phyloP scores from a whole-genome alignment of 2,113 vertebrate genomes.

The Opisthocomus hoazin region DNA sequence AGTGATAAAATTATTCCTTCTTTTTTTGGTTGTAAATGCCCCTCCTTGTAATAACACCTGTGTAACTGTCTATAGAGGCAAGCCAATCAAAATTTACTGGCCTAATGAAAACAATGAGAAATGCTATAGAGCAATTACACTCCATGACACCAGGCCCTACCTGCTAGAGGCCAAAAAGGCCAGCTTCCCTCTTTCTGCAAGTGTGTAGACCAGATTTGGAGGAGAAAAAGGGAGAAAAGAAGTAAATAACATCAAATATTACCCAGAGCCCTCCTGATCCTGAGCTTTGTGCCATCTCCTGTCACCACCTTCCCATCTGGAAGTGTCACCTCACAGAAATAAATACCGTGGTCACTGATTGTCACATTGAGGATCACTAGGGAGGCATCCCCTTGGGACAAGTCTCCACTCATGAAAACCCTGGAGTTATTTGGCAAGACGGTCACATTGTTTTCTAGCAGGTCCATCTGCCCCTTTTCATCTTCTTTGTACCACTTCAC shows the following conservation, averaged over 20 bases:
- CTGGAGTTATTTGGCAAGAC: slow-evolving; percentile 29
- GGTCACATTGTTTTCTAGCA: slow-evolving; percentile 53
- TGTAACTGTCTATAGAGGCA: background rate
- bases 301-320: background rate
- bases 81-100: background rate
- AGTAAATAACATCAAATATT: background rate
- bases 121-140: background rate
- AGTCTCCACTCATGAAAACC: slow-evolving; percentile 50
- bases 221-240: background rate
- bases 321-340: slow-evolving; percentile 55
- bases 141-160: background rate
- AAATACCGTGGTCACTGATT: slow-evolving; percentile 57
- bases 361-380: slow-evolving; percentile 64
- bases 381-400: slow-evolving; percentile 53
- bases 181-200: background rate
- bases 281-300: slow-evolving; percentile 67
- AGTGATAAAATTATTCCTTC: background rate
- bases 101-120: background rate
- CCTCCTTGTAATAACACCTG: background rate
- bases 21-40: background rate
- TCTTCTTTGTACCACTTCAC: slow-evolving; percentile 67
- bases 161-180: background rate
- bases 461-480: slow-evolving; percentile 28
- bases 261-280: slow-evolving; percentile 63
- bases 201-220: background rate